Evolutionary conservation across 1,140 invertebrate species (phyloP).

Genomic region (Heliconius himera): DNA sequence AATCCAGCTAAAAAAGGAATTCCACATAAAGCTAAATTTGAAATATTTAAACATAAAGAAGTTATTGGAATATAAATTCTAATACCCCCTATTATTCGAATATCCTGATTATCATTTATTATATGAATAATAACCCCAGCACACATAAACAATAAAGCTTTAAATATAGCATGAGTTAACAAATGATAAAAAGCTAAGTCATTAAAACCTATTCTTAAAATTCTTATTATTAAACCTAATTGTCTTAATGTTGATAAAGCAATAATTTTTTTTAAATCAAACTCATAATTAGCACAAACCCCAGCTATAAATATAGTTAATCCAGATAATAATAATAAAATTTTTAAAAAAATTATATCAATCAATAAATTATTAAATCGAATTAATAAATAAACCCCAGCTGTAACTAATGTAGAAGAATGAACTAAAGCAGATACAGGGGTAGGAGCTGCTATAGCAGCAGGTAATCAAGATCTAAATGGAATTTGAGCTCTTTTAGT

Average conservation of each 20-base stretch:
- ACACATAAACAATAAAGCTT: slow-evolving; percentile 53
- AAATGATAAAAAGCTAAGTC: slow-evolving; percentile 63
- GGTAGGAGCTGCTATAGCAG: neutral
- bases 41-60: slow-evolving; percentile 47
- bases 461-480: too few species aligned
- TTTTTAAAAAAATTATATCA: slow-evolving; percentile 14
- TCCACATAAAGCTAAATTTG: slow-evolving; percentile 48
- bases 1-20: too few species aligned
- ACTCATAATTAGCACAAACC: slow-evolving; percentile 83
- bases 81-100: slow-evolving; percentile 80
- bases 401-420: too few species aligned
- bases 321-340: slow-evolving; percentile 23
- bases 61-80: slow-evolving; percentile 46
- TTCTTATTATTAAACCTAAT: slow-evolving; percentile 85
- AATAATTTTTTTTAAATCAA: slow-evolving; percentile 88
- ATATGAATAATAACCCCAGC: slow-evolving; percentile 83
- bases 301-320: slow-evolving; percentile 50
- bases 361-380: neutral
- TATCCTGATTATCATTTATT: slow-evolving; percentile 82
- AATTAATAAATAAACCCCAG: too few species aligned
- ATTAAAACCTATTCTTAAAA: slow-evolving; percentile 63
- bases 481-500: too few species aligned
- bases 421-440: too few species aligned
- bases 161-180: slow-evolving; percentile 54
- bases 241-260: slow-evolving; percentile 87